Conservation (phyloP, 2,797 vertebrate genomes). For the Mionectes olivaceus region DNA sequence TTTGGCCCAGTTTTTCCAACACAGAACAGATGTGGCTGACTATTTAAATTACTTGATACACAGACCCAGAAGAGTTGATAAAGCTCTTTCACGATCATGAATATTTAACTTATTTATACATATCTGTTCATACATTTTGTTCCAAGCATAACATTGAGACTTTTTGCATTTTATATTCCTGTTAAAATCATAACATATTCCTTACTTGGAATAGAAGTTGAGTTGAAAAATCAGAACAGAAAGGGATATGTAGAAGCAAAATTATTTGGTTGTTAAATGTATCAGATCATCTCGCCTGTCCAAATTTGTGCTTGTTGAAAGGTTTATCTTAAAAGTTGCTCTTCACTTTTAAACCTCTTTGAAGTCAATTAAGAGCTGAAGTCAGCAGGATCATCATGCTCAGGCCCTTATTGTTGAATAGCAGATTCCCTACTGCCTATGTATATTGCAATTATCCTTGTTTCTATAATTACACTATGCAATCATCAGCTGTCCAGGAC, state of each 20-base stretch:
- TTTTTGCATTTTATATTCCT: not conserved
- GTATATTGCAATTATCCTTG: conserved; percentile 39
- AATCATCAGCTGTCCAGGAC: conserved; percentile 66
- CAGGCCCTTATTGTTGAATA: not conserved
- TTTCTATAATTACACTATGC: conserved; percentile 73
- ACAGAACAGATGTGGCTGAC: not conserved
- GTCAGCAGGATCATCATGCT: not conserved
- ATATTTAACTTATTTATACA: not conserved
- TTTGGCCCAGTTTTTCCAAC: not conserved
- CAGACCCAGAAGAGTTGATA: not conserved
- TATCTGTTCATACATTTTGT: not conserved
- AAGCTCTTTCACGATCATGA: not conserved
- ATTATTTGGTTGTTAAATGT: not conserved
- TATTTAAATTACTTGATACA: not conserved
- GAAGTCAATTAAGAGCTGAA: not conserved
- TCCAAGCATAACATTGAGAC: not conserved
- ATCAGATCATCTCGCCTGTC: not conserved
- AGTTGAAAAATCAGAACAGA: not conserved
- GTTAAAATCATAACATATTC: not conserved
- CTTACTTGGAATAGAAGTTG: not conserved
- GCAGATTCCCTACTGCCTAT: not conserved
- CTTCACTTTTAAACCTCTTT: not conserved
- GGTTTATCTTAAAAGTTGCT: not conserved
- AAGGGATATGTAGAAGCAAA: not conserved
- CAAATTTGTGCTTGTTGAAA: conserved; percentile 27